A percentile compares a stretch with the other conserved stretches of the same genome.
phyloP scores from a whole-genome alignment of 2,113 vertebrate species.

The Pteruthius melanotis region DNA sequence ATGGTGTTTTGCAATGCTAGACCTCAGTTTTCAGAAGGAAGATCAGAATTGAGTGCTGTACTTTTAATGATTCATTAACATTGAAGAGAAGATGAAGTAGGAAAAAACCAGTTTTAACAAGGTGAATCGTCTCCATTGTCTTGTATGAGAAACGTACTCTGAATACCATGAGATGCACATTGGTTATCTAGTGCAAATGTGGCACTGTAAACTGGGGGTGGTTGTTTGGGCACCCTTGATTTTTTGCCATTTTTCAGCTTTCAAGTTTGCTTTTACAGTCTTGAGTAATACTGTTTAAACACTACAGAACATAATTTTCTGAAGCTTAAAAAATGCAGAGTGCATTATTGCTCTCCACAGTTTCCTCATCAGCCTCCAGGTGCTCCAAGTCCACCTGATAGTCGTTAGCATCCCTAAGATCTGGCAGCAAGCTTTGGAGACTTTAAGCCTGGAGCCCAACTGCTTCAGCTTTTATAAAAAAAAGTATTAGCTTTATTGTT shows the following conservation, averaged over 20 bases:
- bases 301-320: neutral
- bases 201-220: neutral
- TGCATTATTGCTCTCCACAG: neutral
- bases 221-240: neutral
- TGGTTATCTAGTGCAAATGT: accelerated
- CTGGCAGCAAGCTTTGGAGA: neutral
- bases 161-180: accelerated
- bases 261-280: neutral
- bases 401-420: neutral
- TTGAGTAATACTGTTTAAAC: neutral
- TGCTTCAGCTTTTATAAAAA: neutral
- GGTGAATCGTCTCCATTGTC: neutral
- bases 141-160: accelerated
- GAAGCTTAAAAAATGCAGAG: neutral
- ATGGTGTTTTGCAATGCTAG: neutral
- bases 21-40: neutral
- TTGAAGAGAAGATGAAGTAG: neutral
- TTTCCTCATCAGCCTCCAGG: neutral
- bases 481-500: neutral
- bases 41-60: neutral
- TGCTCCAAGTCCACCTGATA: neutral
- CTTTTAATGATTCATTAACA: neutral
- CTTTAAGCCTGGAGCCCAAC: neutral
- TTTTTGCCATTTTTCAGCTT: neutral
- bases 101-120: neutral